Evolutionary conservation across 2,797 vertebrate genomes (phyloP).

Genomic region (Trichosurus vulpecula): DNA sequence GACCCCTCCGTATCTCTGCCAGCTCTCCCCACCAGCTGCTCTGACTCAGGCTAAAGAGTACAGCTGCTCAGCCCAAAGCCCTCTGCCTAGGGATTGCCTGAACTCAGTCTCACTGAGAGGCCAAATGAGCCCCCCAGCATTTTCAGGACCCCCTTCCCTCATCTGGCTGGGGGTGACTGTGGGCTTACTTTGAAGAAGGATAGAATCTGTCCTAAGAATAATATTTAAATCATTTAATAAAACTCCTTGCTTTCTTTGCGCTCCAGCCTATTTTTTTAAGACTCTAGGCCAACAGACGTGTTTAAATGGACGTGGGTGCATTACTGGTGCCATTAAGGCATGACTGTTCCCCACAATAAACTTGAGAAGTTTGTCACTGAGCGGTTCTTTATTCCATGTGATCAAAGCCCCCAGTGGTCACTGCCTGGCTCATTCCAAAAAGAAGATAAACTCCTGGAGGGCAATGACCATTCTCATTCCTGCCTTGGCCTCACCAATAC

Average conservation of each 20-base stretch:
- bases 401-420: neutral
- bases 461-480: neutral
- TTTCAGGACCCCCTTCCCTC: neutral
- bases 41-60: neutral
- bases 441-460: neutral
- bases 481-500: neutral
- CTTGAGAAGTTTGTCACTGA: neutral
- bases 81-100: neutral
- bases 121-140: neutral
- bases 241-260: neutral
- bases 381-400: neutral
- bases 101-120: neutral
- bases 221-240: neutral
- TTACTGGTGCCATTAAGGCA: neutral
- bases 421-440: neutral
- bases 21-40: neutral
- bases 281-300: neutral
- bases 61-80: neutral
- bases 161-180: neutral
- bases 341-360: neutral
- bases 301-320: neutral
- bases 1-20: too few species aligned
- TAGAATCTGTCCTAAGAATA: neutral
- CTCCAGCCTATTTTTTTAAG: neutral
- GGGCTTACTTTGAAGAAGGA: neutral